Percentiles rank a stretch among this genome's conserved stretches.
Evolutionary conservation across 2,113 vertebrate genomes (phyloP).

Genomic region (Oenanthe melanoleuca): DNA sequence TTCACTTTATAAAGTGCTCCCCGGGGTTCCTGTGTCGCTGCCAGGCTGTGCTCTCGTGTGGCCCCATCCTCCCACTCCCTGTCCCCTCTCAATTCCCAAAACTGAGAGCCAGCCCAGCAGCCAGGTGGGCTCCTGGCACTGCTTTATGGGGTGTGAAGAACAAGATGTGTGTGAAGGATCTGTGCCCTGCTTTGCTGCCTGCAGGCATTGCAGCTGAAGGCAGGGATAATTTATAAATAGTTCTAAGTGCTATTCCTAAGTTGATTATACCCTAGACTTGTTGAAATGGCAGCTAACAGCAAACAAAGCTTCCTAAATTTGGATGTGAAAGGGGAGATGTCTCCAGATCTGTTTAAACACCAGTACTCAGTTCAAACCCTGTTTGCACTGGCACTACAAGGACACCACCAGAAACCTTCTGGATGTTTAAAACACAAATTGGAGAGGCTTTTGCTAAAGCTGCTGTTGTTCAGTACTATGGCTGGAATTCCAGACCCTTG

Average conservation of each 20-base stretch:
- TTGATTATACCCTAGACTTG: accelerated
- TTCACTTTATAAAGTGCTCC: neutral
- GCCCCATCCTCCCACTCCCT: accelerated
- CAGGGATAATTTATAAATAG: neutral
- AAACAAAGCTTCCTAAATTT: neutral
- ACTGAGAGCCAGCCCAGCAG: accelerated
- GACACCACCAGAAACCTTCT: neutral
- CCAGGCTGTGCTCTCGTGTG: neutral
- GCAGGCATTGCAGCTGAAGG: neutral
- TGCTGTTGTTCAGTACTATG: neutral
- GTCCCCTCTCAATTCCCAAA: neutral
- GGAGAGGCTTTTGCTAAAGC: neutral
- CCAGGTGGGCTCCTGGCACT: neutral
- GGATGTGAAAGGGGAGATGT: neutral
- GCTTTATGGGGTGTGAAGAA: neutral
- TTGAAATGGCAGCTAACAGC: neutral
- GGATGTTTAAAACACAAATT: neutral
- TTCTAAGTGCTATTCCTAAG: neutral
- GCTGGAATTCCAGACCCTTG: neutral
- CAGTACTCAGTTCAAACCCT: neutral
- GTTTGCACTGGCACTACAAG: accelerated
- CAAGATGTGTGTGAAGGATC: accelerated
- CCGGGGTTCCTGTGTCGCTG: neutral
- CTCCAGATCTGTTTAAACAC: accelerated
- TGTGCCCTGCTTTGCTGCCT: neutral